A percentile compares a stretch with the other conserved stretches of the same genome.
Conservation (phyloP, 2,113 vertebrate genomes). For the Sinocyclocheilus anophthalmus region DNA sequence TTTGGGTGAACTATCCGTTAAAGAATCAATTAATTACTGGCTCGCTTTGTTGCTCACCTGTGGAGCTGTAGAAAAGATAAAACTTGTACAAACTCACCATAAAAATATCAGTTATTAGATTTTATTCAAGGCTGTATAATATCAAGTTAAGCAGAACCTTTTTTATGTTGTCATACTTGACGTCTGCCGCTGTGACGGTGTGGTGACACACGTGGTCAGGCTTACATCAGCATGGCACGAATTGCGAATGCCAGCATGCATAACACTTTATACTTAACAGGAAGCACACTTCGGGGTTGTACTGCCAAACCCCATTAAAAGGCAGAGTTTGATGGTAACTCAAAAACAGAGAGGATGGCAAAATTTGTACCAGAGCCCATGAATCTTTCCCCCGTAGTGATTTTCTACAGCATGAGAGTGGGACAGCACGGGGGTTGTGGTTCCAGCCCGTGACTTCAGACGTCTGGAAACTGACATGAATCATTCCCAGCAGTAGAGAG, state of each 20-base stretch:
- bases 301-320: conserved; percentile 16
- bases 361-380: conserved; percentile 35
- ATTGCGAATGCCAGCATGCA: neutral
- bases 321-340: conserved; percentile 28
- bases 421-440: conserved; percentile 49
- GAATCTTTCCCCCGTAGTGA: conserved; percentile 30
- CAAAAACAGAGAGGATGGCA: conserved; percentile 25
- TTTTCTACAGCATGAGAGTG: conserved; percentile 32
- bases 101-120: neutral
- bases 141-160: neutral
- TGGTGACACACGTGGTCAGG: conserved; percentile 11
- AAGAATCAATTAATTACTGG: neutral
- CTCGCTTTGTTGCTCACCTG: neutral
- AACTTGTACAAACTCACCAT: neutral
- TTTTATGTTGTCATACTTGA: neutral
- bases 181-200: neutral
- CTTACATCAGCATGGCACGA: conserved; percentile 40
- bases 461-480: conserved; percentile 56
- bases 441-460: conserved; percentile 51
- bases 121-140: neutral
- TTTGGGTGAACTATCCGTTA: neutral
- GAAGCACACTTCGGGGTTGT: neutral
- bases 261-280: conserved; percentile 24
- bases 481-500: conserved; percentile 55
- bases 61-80: neutral